Evolutionary conservation across 2,113 vertebrate genomes (phyloP).

Genomic region (Rhadina sibilatrix): DNA sequence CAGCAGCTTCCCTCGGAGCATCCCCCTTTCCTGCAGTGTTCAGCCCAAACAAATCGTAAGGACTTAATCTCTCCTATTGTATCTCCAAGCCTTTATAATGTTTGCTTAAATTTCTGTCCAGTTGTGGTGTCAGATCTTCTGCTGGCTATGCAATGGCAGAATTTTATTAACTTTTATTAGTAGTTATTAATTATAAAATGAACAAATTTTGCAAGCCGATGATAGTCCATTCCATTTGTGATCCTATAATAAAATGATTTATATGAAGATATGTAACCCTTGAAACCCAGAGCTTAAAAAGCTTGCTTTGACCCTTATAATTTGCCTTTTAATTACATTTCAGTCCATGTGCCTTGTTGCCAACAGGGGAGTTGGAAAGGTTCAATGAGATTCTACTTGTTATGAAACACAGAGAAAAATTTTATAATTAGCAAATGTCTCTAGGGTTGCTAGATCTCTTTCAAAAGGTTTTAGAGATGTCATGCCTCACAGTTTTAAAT

Average conservation of each 20-base stretch:
- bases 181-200: neutral
- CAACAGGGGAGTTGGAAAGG: neutral
- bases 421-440: neutral
- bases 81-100: neutral
- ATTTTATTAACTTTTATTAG: neutral
- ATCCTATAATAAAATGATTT: neutral
- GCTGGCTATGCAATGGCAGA: neutral
- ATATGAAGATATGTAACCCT: neutral
- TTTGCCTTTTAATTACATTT: neutral
- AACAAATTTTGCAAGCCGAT: neutral
- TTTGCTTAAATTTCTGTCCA: neutral
- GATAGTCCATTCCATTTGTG: neutral
- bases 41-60: neutral
- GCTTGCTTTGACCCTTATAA: neutral
- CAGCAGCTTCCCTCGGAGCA: fast-evolving
- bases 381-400: neutral
- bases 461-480: neutral
- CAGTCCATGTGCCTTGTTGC: neutral
- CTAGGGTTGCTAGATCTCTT: neutral
- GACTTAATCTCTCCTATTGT: neutral
- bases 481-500: neutral
- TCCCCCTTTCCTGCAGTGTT: neutral
- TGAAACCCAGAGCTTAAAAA: neutral
- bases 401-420: neutral
- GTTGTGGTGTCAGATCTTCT: neutral